Evolutionary conservation across 2,113 vertebrate species (phyloP).

Genomic region (Acanthochromis polyacanthus): DNA sequence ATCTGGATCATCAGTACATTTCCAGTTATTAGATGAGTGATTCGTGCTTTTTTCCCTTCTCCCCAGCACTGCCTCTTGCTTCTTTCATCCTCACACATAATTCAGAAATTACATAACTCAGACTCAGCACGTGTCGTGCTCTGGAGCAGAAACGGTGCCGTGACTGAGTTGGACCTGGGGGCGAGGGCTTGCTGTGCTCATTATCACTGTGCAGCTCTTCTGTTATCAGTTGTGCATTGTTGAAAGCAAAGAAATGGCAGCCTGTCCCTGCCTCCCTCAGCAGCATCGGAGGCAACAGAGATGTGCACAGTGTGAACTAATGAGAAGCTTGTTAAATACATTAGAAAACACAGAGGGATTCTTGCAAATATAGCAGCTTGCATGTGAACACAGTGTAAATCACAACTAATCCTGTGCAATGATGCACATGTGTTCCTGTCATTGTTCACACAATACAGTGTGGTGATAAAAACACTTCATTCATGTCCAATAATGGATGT

Average conservation of each 20-base stretch:
- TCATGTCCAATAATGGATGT: constrained; percentile 41
- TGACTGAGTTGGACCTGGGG: constrained; percentile 21
- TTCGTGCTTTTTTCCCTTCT: neutral
- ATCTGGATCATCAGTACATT: too few species aligned
- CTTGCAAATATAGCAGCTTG: neutral
- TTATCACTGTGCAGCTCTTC: constrained; percentile 27
- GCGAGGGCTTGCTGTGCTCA: constrained; percentile 26
- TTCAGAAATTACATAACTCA: constrained; percentile 58
- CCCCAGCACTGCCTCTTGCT: neutral
- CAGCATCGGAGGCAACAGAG: neutral
- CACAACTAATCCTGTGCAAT: neutral
- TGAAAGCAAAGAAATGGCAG: constrained; percentile 29
- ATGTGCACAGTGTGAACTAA: neutral
- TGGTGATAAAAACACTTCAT: constrained; percentile 39
- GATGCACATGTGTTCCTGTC: constrained; percentile 29
- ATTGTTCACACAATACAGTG: neutral
- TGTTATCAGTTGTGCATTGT: constrained; percentile 22
- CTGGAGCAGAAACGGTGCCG: constrained; percentile 14
- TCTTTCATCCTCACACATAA: neutral
- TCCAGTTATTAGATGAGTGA: too few species aligned
- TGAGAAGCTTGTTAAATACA: neutral
- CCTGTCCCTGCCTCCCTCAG: neutral
- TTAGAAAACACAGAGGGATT: neutral
- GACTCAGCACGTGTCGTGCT: constrained; percentile 35
- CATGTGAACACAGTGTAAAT: neutral